Percentiles rank a stretch among this genome's conserved stretches.
Evolutionary conservation across 2,888 invertebrate species (phyloP).

Genomic region (Drosophila algonquin): DNA sequence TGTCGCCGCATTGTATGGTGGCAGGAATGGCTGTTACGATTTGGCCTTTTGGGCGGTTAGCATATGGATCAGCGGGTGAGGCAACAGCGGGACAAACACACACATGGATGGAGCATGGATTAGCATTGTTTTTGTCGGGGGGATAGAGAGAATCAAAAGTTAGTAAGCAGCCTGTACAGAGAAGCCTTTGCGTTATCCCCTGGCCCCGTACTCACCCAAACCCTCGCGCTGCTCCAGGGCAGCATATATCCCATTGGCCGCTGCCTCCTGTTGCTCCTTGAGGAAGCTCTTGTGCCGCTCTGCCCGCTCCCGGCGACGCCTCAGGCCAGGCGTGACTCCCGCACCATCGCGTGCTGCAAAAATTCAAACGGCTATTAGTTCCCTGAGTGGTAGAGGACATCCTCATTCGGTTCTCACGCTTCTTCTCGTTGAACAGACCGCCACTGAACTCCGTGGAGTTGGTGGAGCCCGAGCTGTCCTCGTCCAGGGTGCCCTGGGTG

Average conservation of each 20-base stretch:
- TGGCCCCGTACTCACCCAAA: conserved; percentile 73
- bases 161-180: conserved; percentile 57
- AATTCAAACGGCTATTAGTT: background rate
- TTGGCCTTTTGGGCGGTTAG: conserved; percentile 76
- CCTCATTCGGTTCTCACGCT: conserved; percentile 61
- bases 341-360: conserved; percentile 83
- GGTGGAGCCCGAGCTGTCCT: conserved; percentile 86
- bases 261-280: conserved; percentile 91
- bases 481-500: conserved; percentile 81
- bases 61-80: conserved; percentile 62
- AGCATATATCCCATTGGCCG: conserved; percentile 79
- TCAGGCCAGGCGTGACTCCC: conserved; percentile 92
- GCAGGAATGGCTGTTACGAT: conserved; percentile 84
- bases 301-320: conserved; percentile 91
- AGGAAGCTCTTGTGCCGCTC: conserved; percentile 94
- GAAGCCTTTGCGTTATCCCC: conserved; percentile 4
- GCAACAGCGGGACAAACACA: conserved; percentile 52
- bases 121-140: conserved; percentile 50
- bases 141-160: conserved; percentile 66
- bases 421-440: conserved; percentile 81
- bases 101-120: conserved; percentile 48
- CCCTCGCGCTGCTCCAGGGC: conserved; percentile 79
- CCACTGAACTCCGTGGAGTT: conserved; percentile 83
- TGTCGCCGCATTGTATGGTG: conserved; percentile 82
- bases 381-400: background rate